These are phyloP conservation scores for Bufo bufo DNA, from an alignment of 2,113 vertebrate genomes.

Conservation along the genomic window DNA sequence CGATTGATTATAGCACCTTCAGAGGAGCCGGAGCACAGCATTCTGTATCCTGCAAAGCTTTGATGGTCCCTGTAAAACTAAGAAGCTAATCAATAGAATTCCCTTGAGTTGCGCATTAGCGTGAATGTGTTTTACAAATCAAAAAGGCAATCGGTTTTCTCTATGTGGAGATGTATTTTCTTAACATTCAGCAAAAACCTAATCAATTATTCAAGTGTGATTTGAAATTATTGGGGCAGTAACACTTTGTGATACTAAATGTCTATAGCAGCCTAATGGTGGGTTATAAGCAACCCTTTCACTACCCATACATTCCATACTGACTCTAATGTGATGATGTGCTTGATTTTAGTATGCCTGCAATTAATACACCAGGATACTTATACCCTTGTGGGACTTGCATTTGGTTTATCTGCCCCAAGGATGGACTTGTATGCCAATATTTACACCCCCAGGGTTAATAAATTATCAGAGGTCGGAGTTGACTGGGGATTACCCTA, in stretches of 20 bases:
- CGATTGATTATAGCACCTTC: conserved; percentile 27
- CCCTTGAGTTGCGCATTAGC: conserved; percentile 37
- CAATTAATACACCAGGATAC: too few species aligned
- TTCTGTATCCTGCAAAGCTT: conserved; percentile 15
- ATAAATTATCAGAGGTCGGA: too few species aligned
- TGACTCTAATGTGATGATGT: too few species aligned
- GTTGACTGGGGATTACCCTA: too few species aligned
- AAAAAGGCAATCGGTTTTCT: conserved; percentile 7
- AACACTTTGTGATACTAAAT: background rate
- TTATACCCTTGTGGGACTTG: too few species aligned
- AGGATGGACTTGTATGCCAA: too few species aligned
- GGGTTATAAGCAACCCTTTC: background rate
- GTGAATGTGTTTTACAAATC: conserved; percentile 45
- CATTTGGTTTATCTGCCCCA: too few species aligned
- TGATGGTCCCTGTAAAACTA: conserved; percentile 32
- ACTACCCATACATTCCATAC: too few species aligned
- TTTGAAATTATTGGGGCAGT: conserved; percentile 19
- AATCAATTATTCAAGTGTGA: conserved; percentile 36
- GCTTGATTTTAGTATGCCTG: too few species aligned
- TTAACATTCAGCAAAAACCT: conserved; percentile 12
- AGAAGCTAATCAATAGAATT: conserved; percentile 40
- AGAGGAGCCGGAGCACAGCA: background rate
- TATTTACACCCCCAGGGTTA: too few species aligned
- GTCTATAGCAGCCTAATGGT: background rate
- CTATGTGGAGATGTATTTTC: conserved; percentile 38